Base-by-base conservation (phyloP, 2,113 vertebrate genomes). In the Malurus alboscapulatus region DNA sequence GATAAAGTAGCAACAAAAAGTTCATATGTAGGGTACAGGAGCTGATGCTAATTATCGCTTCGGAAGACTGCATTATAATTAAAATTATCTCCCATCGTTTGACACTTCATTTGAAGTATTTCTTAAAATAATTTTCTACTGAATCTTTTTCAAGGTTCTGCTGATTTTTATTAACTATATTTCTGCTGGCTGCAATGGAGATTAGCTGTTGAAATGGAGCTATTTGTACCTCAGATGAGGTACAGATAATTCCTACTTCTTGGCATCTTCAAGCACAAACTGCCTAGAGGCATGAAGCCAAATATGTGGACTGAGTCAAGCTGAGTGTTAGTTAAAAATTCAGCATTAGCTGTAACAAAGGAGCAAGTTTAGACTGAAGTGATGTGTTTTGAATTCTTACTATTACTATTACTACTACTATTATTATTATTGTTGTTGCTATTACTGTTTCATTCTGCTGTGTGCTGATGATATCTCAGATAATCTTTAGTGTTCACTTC, bases 41-140 rank as follows among this genome's bases (percentile, higher is more conserved):
- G 32, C 42, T 79, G 58, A 50, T 84, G 71, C 32, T 95, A 76
- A 91, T 94, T 91, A 83, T 50, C 32, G 29, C 63, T 65, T 84
- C 54, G 71, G 74, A 85, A 79, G 62, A 61, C 50, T 11, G 3
- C 50, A 15, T 59, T 90, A 40, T 89, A 89, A 87, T 55, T 92
- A 72, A 93, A 89, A 78, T 93, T 54, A 82, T 72, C 24, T 30
- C 30, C 38, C 85, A 55, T 74, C 9, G 3, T 91, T 87, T 51
- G 66, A 48, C 30, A 40, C 66, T 93, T 91, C 44, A 75, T 72
- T 51, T 82, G 44, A 85, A 90, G 53, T 82, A 82, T 85, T 93
- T 91, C 85, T 55, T 85, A 90, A 93, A 89, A 89, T 87, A 91
- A 66, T 69, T 80, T 87, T 79, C 40, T 73, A 15, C 30, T 63